Evolutionary conservation across 2,888 invertebrate species (phyloP).

Genomic region (Endotricha flammealis): DNA sequence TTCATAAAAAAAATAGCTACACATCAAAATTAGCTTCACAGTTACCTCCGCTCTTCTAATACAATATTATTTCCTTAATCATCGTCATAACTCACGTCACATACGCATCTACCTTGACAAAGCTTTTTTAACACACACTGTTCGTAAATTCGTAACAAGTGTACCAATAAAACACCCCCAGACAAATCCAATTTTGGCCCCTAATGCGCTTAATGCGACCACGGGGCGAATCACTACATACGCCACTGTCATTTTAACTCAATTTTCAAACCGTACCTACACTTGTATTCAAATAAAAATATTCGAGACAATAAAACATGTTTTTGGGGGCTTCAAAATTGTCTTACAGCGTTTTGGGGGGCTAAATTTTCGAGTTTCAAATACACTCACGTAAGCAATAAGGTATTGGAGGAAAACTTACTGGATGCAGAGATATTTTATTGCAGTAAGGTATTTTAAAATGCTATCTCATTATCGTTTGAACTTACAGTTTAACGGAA

Average conservation of each 20-base stretch:
- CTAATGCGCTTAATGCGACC: constrained; percentile 74
- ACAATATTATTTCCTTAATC: background rate
- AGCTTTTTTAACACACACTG: constrained; percentile 53
- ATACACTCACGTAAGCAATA: constrained; percentile 63
- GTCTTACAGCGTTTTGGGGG: constrained; percentile 27
- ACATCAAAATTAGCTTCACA: too few relatives aligned
- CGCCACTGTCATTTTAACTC: constrained; percentile 78
- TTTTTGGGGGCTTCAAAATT: constrained; percentile 65
- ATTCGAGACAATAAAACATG: constrained; percentile 66
- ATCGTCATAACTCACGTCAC: constrained; percentile 21
- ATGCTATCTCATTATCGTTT: too few relatives aligned
- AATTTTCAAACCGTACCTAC: constrained; percentile 60
- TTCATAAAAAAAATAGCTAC: too few relatives aligned
- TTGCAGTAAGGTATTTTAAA: too few relatives aligned
- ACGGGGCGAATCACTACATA: constrained; percentile 75
- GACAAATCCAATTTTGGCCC: constrained; percentile 74
- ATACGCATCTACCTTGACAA: constrained; percentile 33
- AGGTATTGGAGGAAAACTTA: constrained; percentile 49
- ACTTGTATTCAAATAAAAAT: constrained; percentile 62
- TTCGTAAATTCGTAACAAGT: constrained; percentile 70
- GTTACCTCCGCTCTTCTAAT: background rate
- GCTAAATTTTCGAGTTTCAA: constrained; percentile 50
- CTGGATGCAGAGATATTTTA: constrained; percentile 40
- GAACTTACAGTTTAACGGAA: too few relatives aligned
- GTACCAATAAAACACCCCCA: constrained; percentile 73